A percentile compares a stretch with the other conserved stretches of the same genome.
Conservation (phyloP, 1,140 invertebrate genomes). For the Polyergus mexicanus region DNA sequence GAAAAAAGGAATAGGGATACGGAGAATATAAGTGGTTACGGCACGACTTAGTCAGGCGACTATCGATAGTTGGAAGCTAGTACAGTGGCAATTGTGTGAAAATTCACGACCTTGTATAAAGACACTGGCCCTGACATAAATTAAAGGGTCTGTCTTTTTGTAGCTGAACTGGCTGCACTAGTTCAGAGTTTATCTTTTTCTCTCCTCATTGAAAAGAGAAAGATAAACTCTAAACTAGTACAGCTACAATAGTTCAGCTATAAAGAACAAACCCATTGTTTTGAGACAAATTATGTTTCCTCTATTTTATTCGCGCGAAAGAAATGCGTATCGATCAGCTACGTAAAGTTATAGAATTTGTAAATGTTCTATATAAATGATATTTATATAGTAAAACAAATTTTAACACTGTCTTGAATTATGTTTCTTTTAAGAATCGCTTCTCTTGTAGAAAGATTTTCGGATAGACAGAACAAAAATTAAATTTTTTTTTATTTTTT, state of each 20-base stretch:
- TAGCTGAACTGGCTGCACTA: no score
- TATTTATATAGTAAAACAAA: background rate
- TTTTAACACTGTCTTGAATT: background rate
- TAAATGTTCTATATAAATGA: background rate
- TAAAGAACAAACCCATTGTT: background rate
- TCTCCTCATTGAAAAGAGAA: no score
- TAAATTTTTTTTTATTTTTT: slow-evolving; percentile 25
- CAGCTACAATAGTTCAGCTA: no score
- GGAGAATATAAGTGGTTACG: slow-evolving; percentile 41
- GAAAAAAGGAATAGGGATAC: slow-evolving; percentile 21
- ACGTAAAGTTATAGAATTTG: background rate
- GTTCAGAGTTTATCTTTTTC: no score
- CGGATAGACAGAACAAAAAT: background rate
- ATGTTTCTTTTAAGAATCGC: background rate
- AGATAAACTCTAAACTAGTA: no score
- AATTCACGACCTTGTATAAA: slow-evolving; percentile 76
- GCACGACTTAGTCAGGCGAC: slow-evolving; percentile 21
- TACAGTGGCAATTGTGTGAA: slow-evolving; percentile 53
- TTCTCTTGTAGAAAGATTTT: background rate
- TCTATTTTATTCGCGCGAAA: slow-evolving; percentile 1
- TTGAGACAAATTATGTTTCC: background rate
- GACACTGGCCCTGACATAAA: slow-evolving; percentile 74
- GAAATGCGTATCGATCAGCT: background rate
- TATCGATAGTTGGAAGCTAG: slow-evolving; percentile 37
- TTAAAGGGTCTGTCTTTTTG: background rate